These are phyloP conservation scores for Plutomurus gul DNA, from an alignment of 1,140 invertebrate genomes.

Conservation along the genomic window DNA sequence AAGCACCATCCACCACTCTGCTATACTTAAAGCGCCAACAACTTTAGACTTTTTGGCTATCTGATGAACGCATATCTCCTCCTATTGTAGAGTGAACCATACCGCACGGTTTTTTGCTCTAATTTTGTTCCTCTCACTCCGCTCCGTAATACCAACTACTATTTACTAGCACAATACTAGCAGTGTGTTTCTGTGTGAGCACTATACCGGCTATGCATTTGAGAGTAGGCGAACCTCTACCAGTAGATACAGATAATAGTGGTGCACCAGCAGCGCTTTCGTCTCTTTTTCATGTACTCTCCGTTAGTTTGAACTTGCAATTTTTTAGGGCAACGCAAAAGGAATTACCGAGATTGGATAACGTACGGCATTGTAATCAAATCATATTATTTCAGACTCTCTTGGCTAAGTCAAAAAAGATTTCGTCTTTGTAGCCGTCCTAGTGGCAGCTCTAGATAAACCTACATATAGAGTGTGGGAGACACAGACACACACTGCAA, in stretches of 20 bases:
- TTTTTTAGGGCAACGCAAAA: conserved; percentile 36
- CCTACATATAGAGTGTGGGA: neutral
- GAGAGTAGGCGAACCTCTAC: neutral
- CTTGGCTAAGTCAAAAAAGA: too few species aligned
- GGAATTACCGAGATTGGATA: conserved; percentile 15
- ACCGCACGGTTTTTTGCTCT: conserved; percentile 1
- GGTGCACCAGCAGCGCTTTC: neutral
- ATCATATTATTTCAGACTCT: conserved; percentile 32
- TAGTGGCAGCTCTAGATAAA: neutral
- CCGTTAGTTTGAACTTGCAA: conserved; percentile 45
- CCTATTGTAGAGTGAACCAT: too few species aligned
- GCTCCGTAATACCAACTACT: too few species aligned
- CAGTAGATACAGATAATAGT: neutral
- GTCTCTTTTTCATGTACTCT: conserved; percentile 34
- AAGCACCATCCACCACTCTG: too few species aligned
- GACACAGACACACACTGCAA: too few species aligned
- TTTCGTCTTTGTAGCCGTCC: neutral
- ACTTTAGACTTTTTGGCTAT: too few species aligned
- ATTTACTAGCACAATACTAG: neutral
- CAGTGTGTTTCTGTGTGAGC: neutral
- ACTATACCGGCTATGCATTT: neutral
- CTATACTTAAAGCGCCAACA: too few species aligned
- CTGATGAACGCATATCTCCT: too few species aligned
- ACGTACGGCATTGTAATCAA: conserved; percentile 27
- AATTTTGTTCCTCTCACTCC: conserved; percentile 1